Evolutionary conservation across 2,113 vertebrate genomes (phyloP).

Genomic region (Chunga burmeisteri): DNA sequence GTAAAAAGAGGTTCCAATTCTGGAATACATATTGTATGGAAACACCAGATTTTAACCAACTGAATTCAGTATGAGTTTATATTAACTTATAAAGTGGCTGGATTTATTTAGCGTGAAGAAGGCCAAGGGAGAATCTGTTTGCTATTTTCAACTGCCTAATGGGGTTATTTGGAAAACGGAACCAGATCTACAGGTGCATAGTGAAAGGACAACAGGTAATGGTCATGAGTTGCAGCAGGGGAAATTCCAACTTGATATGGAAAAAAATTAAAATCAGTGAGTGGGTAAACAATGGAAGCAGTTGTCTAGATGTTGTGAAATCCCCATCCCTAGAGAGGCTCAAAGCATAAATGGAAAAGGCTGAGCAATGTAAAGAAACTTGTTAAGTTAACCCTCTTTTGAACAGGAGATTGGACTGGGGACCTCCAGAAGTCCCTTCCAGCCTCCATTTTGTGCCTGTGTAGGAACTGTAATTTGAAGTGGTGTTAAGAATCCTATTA

Average conservation of each 20-base stretch:
- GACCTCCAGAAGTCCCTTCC: neutral
- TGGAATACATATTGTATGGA: neutral
- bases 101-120: neutral
- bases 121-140: neutral
- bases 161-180: neutral
- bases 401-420: neutral
- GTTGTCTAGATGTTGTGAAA: neutral
- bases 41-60: neutral
- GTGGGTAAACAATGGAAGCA: neutral
- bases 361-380: neutral
- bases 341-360: neutral
- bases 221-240: neutral
- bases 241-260: neutral
- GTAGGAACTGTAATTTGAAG: neutral
- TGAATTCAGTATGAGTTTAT: neutral
- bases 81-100: neutral
- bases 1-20: neutral
- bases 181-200: fast-evolving
- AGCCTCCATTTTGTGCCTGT: neutral
- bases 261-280: neutral
- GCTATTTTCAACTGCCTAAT: neutral
- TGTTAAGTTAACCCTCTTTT: neutral
- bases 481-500: neutral
- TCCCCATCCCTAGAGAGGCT: neutral
- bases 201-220: neutral